Base-by-base conservation (phyloP, 1,140 invertebrate genomes). In the Drosophila virilis region DNA sequence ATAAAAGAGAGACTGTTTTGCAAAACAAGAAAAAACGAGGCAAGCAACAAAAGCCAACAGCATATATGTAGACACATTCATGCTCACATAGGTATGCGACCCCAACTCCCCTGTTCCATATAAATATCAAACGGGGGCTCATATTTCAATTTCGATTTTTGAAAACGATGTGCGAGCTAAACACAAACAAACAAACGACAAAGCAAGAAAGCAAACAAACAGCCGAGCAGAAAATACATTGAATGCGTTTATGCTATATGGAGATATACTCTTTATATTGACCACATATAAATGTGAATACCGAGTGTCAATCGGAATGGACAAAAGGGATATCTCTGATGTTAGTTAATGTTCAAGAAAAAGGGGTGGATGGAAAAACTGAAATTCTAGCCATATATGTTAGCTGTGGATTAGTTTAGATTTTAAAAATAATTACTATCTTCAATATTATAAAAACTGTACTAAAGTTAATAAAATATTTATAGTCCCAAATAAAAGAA, bases 81-180 rank as follows among this genome's bases (percentile, higher is more conserved):
- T 37, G 12, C 67, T 48, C 74, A 50, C 10, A 46, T 46, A 37
- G 58, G 17, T 40, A 32, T 43, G 22, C 40, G 38, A 43, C 8
- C 55, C 8, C 12, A n/a, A 8, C 46, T 51, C 13, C 33, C 28
- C 35, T 60, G 58, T 32, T 45, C 46, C 37, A 66, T 66, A 72
- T 67, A 72, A 59, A 72, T 60, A 60, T 74, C 65, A 45, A 35
- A 54, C 42, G 48, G 77, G 73, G 73, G 67, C 79, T 88, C 83
- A 89, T 88, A 88, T 88, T 88, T 88, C 83, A 88, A 89, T 88
- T 88, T 88, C 80, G 84, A 88, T 88, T 88, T 89, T 88, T 89
- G 60, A 83, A 88, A 89, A 88, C 77, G 84, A 84, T 89, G 84
- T 80, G 80, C 77, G 55, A 80, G 69, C 70, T 77, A 78, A 88